A percentile compares a stretch with the other conserved stretches of the same genome.
phyloP scores from a whole-genome alignment of 2,888 invertebrate genomes.

The Zhuqinia jingwanae region DNA sequence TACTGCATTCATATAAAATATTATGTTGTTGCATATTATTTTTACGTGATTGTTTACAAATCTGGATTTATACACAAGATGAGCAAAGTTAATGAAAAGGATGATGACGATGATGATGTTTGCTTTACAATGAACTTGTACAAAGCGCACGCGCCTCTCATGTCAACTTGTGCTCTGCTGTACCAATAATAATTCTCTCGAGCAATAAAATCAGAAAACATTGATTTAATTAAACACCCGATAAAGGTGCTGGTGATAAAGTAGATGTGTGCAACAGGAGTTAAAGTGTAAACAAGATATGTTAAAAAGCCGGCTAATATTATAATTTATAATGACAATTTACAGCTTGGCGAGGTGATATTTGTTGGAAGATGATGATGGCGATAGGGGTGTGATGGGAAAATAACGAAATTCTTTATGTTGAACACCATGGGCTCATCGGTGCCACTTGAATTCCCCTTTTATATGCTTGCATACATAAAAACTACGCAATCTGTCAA shows the following conservation, averaged over 20 bases:
- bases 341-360: background rate
- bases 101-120: background rate
- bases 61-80: slow-evolving; percentile 11
- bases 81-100: background rate
- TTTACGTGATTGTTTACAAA: slow-evolving; percentile 24
- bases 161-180: no score
- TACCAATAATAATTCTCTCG: background rate
- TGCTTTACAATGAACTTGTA: background rate
- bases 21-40: slow-evolving; percentile 22
- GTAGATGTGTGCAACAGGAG: background rate
- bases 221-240: slow-evolving; percentile 40
- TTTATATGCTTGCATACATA: background rate
- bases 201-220: slow-evolving; percentile 36
- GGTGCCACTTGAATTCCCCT: background rate
- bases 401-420: slow-evolving; percentile 44
- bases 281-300: background rate
- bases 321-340: background rate
- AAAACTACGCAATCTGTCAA: no score
- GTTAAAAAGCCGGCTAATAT: slow-evolving; percentile 19
- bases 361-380: background rate
- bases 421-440: background rate
- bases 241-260: slow-evolving; percentile 17
- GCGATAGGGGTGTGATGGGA: background rate
- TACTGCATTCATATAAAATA: background rate
- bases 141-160: no score